A percentile compares a stretch with the other conserved stretches of the same genome.
Conservation (phyloP, 1,140 invertebrate species). For the Lordiphosa clarofinis region DNA sequence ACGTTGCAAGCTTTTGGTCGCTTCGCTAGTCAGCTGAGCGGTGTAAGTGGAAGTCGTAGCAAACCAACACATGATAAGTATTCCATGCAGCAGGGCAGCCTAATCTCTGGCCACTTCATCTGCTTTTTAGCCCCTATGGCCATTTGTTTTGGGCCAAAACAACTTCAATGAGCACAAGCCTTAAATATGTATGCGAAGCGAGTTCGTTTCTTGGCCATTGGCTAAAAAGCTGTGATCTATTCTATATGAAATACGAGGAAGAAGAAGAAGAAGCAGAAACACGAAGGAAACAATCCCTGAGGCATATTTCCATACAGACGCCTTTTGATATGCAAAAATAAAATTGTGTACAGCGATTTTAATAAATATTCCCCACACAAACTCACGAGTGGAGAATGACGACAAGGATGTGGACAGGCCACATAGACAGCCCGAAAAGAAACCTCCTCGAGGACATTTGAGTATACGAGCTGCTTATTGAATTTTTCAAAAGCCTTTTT, state of each 20-base stretch:
- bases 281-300: conserved; percentile 15
- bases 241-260: conserved; percentile 32
- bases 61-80: neutral
- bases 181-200: conserved; percentile 21
- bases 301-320: conserved; percentile 35
- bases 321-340: conserved; percentile 73
- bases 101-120: conserved; percentile 38
- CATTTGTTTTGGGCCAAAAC: conserved; percentile 49
- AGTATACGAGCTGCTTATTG: conserved; percentile 55
- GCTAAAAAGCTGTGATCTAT: conserved; percentile 21
- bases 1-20: conserved; percentile 11
- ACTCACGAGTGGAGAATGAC: conserved; percentile 18
- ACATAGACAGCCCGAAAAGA: conserved; percentile 30
- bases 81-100: conserved; percentile 4
- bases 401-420: conserved; percentile 6
- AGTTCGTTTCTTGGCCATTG: conserved; percentile 22
- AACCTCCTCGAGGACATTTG: conserved; percentile 28
- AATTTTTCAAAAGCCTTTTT: conserved; percentile 61
- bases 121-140: conserved; percentile 44
- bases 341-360: conserved; percentile 69
- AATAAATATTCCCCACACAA: conserved; percentile 69
- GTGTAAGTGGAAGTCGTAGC: too few relatives aligned
- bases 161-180: conserved; percentile 39
- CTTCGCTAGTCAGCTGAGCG: too few relatives aligned
- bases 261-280: conserved; percentile 18